These are phyloP conservation scores for Bilobella aurantiaca DNA, from an alignment of 1,140 invertebrate species.

Conservation along the genomic window DNA sequence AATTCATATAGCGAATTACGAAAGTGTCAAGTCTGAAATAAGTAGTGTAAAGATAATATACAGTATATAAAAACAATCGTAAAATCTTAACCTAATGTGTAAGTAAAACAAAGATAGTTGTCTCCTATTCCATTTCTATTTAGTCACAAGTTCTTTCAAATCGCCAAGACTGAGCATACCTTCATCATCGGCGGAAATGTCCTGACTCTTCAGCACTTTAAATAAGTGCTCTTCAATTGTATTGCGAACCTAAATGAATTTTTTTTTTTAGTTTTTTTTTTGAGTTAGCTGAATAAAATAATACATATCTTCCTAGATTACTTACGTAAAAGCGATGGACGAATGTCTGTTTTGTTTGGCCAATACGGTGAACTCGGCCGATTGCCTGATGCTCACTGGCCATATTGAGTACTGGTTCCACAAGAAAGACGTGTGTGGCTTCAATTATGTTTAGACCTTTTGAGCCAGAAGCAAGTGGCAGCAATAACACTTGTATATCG, in stretches of 20 bases:
- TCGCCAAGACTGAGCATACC: slow-evolving; percentile 25
- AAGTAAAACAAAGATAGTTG: too few species aligned
- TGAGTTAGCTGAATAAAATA: neutral
- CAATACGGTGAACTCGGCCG: slow-evolving; percentile 65
- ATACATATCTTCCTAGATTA: slow-evolving; percentile 30
- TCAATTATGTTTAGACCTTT: slow-evolving; percentile 72
- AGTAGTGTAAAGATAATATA: too few species aligned
- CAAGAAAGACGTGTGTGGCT: slow-evolving; percentile 64
- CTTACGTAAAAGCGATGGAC: slow-evolving; percentile 36
- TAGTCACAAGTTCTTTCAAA: slow-evolving; percentile 18
- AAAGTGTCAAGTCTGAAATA: too few species aligned
- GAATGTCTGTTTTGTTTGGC: slow-evolving; percentile 53
- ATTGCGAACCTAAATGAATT: slow-evolving; percentile 23
- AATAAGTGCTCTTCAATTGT: slow-evolving; percentile 31
- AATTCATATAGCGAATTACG: too few species aligned
- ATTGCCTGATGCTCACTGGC: slow-evolving; percentile 66
- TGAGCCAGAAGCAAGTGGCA: slow-evolving; percentile 56
- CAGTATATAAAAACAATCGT: neutral
- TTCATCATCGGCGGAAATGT: slow-evolving; percentile 27
- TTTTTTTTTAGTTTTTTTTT: too few species aligned
- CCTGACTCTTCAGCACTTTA: slow-evolving; percentile 23
- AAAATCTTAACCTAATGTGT: neutral
- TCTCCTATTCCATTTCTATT: neutral
- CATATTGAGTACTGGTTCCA: slow-evolving; percentile 63
- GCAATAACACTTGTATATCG: slow-evolving; percentile 53